A percentile compares a stretch with the other conserved stretches of the same genome.
Evolutionary conservation across 1,140 invertebrate species (phyloP).

Genomic region (Rhynchophorus ferrugineus): DNA sequence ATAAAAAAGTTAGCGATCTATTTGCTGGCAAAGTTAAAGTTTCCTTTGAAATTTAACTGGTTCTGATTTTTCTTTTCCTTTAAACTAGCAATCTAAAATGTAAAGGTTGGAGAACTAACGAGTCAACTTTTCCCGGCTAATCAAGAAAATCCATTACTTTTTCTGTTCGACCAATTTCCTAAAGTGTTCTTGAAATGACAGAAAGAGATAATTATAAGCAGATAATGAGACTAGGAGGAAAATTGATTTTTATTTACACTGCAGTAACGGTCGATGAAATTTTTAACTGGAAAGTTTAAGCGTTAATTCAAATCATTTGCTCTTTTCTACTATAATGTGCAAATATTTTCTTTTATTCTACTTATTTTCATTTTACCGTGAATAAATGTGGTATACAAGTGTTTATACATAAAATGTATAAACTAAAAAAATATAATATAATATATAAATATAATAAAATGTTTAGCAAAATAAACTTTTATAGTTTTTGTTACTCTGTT

Average conservation of each 20-base stretch:
- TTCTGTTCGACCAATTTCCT: neutral
- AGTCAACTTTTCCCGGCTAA: neutral
- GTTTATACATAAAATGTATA: too few relatives aligned
- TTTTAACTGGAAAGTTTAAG: too few relatives aligned
- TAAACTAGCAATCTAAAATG: conserved; percentile 3
- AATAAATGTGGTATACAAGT: too few relatives aligned
- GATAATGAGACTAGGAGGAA: neutral
- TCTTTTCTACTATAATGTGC: too few relatives aligned
- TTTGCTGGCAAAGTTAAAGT: neutral
- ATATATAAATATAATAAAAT: too few relatives aligned
- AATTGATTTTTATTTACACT: neutral
- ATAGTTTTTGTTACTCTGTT: too few relatives aligned
- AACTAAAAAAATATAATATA: too few relatives aligned
- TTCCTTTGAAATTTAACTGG: neutral
- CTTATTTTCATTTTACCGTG: too few relatives aligned
- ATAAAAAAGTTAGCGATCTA: neutral
- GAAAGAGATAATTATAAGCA: neutral
- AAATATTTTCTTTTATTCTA: too few relatives aligned
- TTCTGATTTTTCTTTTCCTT: conserved; percentile 2
- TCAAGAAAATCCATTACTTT: conserved; percentile 7
- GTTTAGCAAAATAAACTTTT: too few relatives aligned
- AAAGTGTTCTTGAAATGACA: neutral
- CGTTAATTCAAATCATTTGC: too few relatives aligned
- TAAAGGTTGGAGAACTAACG: conserved; percentile 5
- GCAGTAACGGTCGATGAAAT: too few relatives aligned